Percentiles rank a stretch among this genome's conserved stretches.
Evolutionary conservation across 2,113 vertebrate genomes (phyloP).

Genomic region (Bolborhynchus lineola): DNA sequence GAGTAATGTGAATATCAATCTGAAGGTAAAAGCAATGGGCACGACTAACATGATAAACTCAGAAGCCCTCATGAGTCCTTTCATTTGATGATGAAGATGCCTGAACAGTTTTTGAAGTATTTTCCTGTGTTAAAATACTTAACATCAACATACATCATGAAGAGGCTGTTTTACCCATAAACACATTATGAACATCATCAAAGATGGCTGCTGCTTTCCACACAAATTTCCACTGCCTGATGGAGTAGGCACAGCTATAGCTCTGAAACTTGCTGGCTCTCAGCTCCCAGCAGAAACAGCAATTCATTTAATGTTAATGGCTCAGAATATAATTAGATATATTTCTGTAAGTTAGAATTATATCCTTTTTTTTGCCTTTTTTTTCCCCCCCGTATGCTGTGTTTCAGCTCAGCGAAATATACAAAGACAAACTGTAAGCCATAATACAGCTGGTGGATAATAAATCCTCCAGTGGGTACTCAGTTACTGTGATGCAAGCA

Average conservation of each 20-base stretch:
- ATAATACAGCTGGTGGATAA: background rate
- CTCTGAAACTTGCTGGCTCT: background rate
- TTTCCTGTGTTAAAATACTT: background rate
- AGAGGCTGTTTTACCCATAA: background rate
- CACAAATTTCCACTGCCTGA: background rate
- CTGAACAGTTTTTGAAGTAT: background rate
- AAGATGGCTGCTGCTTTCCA: background rate
- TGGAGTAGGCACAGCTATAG: background rate
- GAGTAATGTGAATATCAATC: background rate
- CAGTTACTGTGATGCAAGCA: background rate
- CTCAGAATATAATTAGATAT: slow-evolving; percentile 39
- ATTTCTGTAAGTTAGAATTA: slow-evolving; percentile 18
- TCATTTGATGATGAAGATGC: background rate
- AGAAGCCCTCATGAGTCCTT: background rate
- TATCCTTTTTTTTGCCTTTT: background rate
- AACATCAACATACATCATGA: background rate
- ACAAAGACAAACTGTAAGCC: background rate
- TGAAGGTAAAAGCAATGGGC: background rate
- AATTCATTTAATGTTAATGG: slow-evolving; percentile 13
- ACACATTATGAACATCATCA: background rate
- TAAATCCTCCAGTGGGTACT: background rate
- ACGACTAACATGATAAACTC: background rate
- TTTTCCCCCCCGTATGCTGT: background rate
- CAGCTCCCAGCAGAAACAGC: slow-evolving; percentile 41
- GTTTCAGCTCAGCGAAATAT: slow-evolving; percentile 21